Conservation (phyloP, 2,113 vertebrate species). For the Shinisaurus crocodilurus region DNA sequence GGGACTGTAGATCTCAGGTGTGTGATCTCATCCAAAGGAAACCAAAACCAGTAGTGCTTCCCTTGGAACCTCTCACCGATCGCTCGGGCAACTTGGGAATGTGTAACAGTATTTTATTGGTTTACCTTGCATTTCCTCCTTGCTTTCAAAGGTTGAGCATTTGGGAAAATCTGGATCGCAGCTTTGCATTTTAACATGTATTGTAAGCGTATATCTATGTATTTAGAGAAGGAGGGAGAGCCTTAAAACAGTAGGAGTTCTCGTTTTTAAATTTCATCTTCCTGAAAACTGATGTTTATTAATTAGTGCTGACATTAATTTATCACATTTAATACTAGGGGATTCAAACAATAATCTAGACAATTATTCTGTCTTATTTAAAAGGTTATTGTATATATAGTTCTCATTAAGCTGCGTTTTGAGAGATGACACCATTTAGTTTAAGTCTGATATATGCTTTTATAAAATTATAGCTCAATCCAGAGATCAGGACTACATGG, state of each 20-base stretch:
- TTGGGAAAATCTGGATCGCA: neutral
- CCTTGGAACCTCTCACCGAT: neutral
- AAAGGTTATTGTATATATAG: neutral
- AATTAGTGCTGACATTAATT: slow-evolving; percentile 36
- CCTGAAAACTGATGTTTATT: neutral
- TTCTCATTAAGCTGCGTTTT: neutral
- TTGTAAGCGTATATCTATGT: neutral
- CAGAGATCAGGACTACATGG: slow-evolving; percentile 2
- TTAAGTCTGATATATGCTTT: neutral
- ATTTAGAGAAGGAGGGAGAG: neutral
- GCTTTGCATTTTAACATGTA: neutral
- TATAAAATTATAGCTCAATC: slow-evolving; percentile 23
- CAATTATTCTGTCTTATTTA: slow-evolving; percentile 2
- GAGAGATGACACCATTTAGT: slow-evolving; percentile 22
- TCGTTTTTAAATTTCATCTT: neutral
- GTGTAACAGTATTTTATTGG: neutral
- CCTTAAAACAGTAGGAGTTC: slow-evolving; percentile 32
- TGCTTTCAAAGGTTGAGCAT: neutral
- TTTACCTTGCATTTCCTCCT: slow-evolving; percentile 7
- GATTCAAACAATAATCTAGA: neutral
- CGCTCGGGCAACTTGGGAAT: neutral
- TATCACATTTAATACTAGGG: fast-evolving
- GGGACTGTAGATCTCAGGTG: too few relatives aligned
- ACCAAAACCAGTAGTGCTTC: neutral
- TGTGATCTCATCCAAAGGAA: neutral